These are phyloP conservation scores for Sphenopsis melanotis DNA, from an alignment of 2,797 vertebrate species.

Conservation along the genomic window DNA sequence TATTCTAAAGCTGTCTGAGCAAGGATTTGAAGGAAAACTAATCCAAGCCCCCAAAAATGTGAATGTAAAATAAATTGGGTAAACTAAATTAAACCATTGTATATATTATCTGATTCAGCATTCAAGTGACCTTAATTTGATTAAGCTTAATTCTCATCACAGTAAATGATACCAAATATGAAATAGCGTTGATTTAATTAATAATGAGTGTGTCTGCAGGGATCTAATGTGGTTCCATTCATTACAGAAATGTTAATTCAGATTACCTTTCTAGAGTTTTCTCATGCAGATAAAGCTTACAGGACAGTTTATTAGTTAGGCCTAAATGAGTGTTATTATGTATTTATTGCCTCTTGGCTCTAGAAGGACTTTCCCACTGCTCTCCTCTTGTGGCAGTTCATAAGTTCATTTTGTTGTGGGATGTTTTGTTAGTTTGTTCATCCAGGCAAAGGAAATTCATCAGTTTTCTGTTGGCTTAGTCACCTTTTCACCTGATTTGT, in stretches of 20 bases:
- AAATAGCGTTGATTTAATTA: conserved; percentile 60
- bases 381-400: background rate
- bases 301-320: background rate
- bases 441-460: background rate
- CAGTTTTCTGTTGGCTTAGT: background rate
- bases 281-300: background rate
- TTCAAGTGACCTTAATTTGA: conserved; percentile 55
- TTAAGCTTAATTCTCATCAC: conserved; percentile 50
- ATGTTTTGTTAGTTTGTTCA: background rate
- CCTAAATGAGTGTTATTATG: background rate
- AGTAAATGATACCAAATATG: conserved; percentile 40
- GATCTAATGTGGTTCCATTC: conserved; percentile 49
- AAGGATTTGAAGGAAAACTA: background rate
- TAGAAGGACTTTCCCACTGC: background rate
- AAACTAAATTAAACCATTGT: conserved; percentile 38
- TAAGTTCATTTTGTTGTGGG: background rate
- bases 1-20: background rate
- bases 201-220: conserved; percentile 50
- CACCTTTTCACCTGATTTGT: background rate
- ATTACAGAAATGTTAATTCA: conserved; percentile 43
- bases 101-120: background rate
- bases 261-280: conserved; percentile 17
- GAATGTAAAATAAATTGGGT: conserved; percentile 17
- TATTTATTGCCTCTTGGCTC: background rate
- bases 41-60: background rate